Conservation (phyloP, 2,888 invertebrate species). For the Panopea generosa region DNA sequence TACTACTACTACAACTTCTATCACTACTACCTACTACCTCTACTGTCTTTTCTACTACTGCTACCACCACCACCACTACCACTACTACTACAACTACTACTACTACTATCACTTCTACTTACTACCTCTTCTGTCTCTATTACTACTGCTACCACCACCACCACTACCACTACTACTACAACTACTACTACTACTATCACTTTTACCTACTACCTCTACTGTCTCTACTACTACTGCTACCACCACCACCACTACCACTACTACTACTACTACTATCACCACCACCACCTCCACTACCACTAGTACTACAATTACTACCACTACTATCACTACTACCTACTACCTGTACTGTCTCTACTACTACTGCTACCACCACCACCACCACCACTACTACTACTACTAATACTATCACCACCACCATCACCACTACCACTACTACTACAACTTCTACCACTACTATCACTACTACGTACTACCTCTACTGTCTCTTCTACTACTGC, state of each 20-base stretch:
- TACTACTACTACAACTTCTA: too few relatives aligned
- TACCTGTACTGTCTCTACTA: conserved; percentile 1
- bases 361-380: conserved; percentile 20
- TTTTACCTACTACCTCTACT: too few relatives aligned
- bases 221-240: too few relatives aligned
- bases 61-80: conserved; percentile 14
- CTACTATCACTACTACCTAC: conserved; percentile 22
- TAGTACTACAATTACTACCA: conserved; percentile 12
- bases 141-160: conserved; percentile 12
- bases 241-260: conserved; percentile 6
- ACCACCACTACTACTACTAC: conserved; percentile 18
- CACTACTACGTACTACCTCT: too few relatives aligned
- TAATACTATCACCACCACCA: conserved; percentile 10
- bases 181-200: conserved; percentile 10
- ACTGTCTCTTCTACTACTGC: not conserved
- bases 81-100: conserved; percentile 14
- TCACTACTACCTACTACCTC: not conserved
- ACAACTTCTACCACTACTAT: too few relatives aligned
- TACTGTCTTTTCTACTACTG: conserved; percentile 14
- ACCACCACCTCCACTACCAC: conserved; percentile 10
- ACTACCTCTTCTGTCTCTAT: not conserved
- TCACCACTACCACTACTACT: too few relatives aligned
- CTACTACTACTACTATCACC: conserved; percentile 24
- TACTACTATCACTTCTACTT: conserved; percentile 10
- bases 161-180: conserved; percentile 17